Base-by-base conservation (phyloP, 2,797 vertebrate species). In the Philypnodon macrostomus region DNA sequence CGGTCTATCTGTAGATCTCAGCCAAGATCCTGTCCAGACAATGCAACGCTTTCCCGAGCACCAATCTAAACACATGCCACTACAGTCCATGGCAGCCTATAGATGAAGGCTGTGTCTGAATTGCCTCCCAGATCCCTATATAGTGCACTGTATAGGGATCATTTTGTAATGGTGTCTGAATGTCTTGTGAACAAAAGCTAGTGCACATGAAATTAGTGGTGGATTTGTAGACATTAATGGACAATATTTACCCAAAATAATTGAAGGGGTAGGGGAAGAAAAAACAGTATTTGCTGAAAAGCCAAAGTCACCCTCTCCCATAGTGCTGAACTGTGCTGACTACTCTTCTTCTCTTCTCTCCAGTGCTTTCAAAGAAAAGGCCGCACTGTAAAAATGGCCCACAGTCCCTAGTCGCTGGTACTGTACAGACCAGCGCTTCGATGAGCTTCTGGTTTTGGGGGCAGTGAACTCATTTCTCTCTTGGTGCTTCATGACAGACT, bases 1-100 rank as follows among this genome's bases (percentile, higher is more conserved):
- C 45, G 44, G 82, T 83, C 85, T 86, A 69, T 80, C 62, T 67
- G 65, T 63, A 69, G 77, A 90, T 89, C 89, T 88, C 66, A 57
- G 70, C 71, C 58, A 14, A 87, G 87, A 92, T 90, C 88, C 89
- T 89, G 89, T 91, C 84, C 89, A 90, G 87, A 91, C 89, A 88
- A 91, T 87, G 66, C 70, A 58, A 67, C 33, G 54, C 84, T 88
- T 84, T 82, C 85, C 78, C 51, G 33, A 48, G 72, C 77, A 83
- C 85, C 78, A 87, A 81, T 77, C 53, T 73, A 86, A 85, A 85
- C 85, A 84, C 65, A 70, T 50, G 55, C 70, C 76, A 72, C 70
- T 70, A 75, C 57, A 73, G 34, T 27, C 58, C 55, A 73, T 21
- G 35, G 59, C 72, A 81, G 79, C 66, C 17, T n/a, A n/a, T n/a